Evolutionary conservation across 2,113 vertebrate genomes (phyloP).

Genomic region (Sylvilagus bachmani): DNA sequence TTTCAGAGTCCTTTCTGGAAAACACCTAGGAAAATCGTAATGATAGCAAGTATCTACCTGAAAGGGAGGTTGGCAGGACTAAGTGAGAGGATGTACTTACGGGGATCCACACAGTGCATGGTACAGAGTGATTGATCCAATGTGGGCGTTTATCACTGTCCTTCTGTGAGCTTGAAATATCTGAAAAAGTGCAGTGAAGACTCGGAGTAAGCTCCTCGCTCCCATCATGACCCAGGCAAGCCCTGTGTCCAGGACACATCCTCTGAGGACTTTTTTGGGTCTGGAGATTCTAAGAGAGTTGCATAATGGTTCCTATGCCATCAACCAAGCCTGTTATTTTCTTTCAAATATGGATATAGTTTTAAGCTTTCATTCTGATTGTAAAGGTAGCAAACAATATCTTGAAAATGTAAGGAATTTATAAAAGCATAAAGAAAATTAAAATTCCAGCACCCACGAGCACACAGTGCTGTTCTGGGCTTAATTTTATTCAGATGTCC

Average conservation of each 20-base stretch:
- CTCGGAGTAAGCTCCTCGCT: not conserved
- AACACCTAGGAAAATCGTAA: not conserved
- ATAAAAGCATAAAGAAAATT: constrained; percentile 43
- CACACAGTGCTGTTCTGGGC: not conserved
- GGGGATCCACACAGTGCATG: not conserved
- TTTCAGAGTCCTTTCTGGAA: not conserved
- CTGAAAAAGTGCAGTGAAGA: not conserved
- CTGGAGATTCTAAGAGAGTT: not conserved
- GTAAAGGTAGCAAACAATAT: constrained; percentile 1
- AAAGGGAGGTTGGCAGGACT: not conserved
- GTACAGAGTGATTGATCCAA: not conserved
- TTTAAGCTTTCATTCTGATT: not conserved
- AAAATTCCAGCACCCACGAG: not conserved
- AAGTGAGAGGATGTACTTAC: not conserved
- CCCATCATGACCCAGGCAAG: not conserved
- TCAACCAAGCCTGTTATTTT: not conserved
- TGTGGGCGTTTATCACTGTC: not conserved
- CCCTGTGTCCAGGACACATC: not conserved
- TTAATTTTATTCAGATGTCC: not conserved
- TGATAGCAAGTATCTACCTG: not conserved
- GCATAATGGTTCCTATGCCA: not conserved
- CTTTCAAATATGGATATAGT: not conserved
- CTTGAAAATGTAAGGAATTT: not conserved
- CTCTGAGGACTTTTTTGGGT: not conserved
- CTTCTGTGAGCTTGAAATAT: not conserved